Conservation (phyloP, 2,888 invertebrate species). For the Unio delphinus region DNA sequence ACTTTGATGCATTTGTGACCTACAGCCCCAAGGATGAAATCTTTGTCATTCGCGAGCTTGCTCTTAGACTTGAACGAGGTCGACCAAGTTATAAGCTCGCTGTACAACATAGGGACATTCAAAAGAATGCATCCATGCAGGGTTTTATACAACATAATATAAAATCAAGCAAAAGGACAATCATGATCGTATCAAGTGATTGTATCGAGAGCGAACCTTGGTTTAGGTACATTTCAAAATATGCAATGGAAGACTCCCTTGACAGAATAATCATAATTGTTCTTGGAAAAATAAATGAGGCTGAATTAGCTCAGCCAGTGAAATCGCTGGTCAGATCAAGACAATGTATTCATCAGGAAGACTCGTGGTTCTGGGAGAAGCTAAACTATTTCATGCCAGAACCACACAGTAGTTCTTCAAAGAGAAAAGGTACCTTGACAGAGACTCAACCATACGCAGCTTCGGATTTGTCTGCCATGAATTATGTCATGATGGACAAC, state of each 20-base stretch:
- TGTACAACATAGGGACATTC: conserved; percentile 58
- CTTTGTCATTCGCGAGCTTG: conserved; percentile 87
- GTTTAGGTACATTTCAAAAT: conserved; percentile 82
- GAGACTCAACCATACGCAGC: conserved; percentile 32
- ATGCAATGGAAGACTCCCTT: conserved; percentile 24
- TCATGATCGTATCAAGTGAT: conserved; percentile 89
- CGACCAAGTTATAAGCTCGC: conserved; percentile 77
- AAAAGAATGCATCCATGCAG: conserved; percentile 75
- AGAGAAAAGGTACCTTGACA: conserved; percentile 10
- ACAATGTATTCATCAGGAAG: conserved; percentile 88
- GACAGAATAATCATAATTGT: conserved; percentile 20
- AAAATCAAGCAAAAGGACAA: conserved; percentile 87
- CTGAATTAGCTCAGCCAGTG: conserved; percentile 84
- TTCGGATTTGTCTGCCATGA: conserved; percentile 19
- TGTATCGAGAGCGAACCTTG: conserved; percentile 92
- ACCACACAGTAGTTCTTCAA: conserved; percentile 17
- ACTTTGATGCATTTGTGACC: conserved; percentile 90
- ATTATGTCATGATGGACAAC: conserved; percentile 21
- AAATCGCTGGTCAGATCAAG: conserved; percentile 89
- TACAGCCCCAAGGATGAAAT: conserved; percentile 85
- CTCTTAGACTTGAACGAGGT: conserved; percentile 86
- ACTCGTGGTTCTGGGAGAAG: conserved; percentile 95
- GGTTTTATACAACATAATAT: conserved; percentile 91
- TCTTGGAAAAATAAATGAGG: conserved; percentile 19
- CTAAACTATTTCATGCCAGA: conserved; percentile 86